These are phyloP conservation scores for Calyptomena viridis DNA, from an alignment of 2,113 vertebrate species.

Conservation along the genomic window DNA sequence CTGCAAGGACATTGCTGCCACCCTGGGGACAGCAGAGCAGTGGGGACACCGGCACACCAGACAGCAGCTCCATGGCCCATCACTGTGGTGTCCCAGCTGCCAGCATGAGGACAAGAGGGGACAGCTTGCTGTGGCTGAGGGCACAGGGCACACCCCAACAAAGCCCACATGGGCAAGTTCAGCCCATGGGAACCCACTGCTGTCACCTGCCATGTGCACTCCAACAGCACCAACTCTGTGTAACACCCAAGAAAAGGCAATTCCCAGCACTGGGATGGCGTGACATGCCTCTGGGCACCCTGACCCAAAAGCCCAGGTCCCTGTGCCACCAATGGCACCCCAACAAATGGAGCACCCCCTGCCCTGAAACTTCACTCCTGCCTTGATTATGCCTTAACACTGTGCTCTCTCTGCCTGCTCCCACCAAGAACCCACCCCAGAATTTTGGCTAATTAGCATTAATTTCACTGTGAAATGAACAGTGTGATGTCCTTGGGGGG, in stretches of 20 bases:
- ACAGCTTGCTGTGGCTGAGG: neutral
- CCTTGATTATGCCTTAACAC: neutral
- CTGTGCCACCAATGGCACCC: neutral
- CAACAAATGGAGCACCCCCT: neutral
- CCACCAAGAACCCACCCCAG: neutral
- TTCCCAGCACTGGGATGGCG: fast-evolving
- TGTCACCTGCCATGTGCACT: fast-evolving
- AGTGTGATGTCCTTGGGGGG: fast-evolving
- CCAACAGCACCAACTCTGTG: fast-evolving
- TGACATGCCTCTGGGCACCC: neutral
- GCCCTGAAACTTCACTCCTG: neutral
- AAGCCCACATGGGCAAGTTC: fast-evolving
- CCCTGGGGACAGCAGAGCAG: neutral
- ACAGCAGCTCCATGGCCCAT: neutral
- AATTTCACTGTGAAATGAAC: neutral
- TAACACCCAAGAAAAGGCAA: neutral
- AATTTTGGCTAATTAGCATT: neutral
- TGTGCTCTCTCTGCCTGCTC: neutral
- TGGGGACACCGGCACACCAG: neutral
- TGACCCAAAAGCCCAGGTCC: neutral
- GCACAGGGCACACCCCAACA: neutral
- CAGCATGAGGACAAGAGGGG: neutral
- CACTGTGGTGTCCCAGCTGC: neutral
- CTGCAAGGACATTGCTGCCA: fast-evolving
- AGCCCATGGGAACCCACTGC: fast-evolving